phyloP scores from a whole-genome alignment of 1,140 invertebrate genomes.

The Apis dorsata region DNA sequence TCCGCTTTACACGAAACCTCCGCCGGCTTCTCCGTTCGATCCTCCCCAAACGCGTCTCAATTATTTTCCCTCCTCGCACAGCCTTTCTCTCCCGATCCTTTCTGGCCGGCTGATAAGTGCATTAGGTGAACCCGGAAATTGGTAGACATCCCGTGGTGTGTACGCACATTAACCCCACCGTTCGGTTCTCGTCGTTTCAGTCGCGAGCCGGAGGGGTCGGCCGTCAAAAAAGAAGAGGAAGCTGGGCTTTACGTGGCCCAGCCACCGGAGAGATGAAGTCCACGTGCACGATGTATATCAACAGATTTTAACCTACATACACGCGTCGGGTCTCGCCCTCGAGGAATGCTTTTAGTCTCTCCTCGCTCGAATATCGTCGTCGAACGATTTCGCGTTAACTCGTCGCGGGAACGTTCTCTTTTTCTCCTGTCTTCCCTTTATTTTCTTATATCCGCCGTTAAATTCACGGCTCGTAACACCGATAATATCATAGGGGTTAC shows the following conservation, averaged over 20 bases:
- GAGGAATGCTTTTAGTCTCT: slow-evolving; percentile 54
- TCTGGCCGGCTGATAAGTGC: slow-evolving; percentile 58
- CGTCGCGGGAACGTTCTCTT: neutral
- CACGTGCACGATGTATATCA: slow-evolving; percentile 52
- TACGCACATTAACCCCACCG: slow-evolving; percentile 61
- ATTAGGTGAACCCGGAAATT: slow-evolving; percentile 66
- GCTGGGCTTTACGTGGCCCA: slow-evolving; percentile 20
- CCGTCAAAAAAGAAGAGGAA: slow-evolving; percentile 22
- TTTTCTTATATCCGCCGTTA: neutral
- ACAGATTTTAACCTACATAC: slow-evolving; percentile 63
- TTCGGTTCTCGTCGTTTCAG: slow-evolving; percentile 38
- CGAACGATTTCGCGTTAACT: slow-evolving; percentile 29
- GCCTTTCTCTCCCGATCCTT: slow-evolving; percentile 35
- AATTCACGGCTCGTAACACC: neutral
- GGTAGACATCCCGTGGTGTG: slow-evolving; percentile 62
- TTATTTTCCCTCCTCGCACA: slow-evolving; percentile 45
- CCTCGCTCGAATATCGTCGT: slow-evolving; percentile 12
- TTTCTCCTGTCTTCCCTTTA: neutral
- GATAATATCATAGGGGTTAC: neutral
- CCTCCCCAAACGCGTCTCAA: slow-evolving; percentile 47
- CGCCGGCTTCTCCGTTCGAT: slow-evolving; percentile 18
- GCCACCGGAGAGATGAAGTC: slow-evolving; percentile 33
- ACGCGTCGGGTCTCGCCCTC: slow-evolving; percentile 26
- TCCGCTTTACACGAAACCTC: slow-evolving; percentile 29
- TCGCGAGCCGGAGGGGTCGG: slow-evolving; percentile 18